These are phyloP conservation scores for Athene noctua DNA, from an alignment of 2,113 vertebrate genomes.

Conservation along the genomic window DNA sequence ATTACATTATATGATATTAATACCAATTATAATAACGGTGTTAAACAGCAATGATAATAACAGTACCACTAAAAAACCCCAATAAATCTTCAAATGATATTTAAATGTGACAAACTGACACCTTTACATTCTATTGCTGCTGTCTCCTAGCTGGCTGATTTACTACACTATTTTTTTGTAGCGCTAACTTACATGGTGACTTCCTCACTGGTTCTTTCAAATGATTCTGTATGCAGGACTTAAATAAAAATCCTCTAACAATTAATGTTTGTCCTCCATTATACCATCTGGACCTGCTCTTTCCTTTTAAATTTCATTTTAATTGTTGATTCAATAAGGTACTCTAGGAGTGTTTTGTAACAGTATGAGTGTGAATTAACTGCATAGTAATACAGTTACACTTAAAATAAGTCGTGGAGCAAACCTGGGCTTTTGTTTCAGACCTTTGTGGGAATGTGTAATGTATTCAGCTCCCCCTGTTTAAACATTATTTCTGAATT, in stretches of 20 bases:
- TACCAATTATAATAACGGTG: neutral
- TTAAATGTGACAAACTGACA: neutral
- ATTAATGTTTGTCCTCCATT: neutral
- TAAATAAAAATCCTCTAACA: neutral
- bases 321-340: neutral
- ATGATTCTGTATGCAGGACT: neutral
- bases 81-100: neutral
- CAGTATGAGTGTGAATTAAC: neutral
- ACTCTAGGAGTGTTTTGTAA: neutral
- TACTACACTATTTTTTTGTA: neutral
- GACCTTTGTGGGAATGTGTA: neutral
- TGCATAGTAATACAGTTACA: neutral
- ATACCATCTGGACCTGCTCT: neutral
- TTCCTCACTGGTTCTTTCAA: neutral
- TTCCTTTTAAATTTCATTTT: neutral
- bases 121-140: neutral
- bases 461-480: neutral
- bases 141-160: neutral
- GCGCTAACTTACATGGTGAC: neutral
- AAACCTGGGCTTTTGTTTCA: neutral
- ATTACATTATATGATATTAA: neutral
- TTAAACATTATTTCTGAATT: neutral
- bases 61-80: neutral
- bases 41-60: neutral
- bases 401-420: neutral